Conservation (phyloP, 2,113 vertebrate species). For the Rhynchomys soricoides region DNA sequence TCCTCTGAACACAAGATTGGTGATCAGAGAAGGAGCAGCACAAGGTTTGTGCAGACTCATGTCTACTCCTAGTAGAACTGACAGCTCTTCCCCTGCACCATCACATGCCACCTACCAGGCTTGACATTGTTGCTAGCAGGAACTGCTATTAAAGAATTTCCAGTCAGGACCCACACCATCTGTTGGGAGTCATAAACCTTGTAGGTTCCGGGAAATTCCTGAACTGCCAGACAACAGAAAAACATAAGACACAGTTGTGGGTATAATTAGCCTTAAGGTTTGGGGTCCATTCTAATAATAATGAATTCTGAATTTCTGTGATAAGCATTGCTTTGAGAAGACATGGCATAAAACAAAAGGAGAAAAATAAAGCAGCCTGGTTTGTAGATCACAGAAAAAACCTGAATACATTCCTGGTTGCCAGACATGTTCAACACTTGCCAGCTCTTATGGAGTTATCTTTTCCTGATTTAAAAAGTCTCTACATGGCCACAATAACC, state of each 20-base stretch:
- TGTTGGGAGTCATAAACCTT: conserved; percentile 17
- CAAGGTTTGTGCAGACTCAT: not conserved
- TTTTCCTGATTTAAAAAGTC: not conserved
- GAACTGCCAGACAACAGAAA: not conserved
- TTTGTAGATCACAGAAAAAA: not conserved
- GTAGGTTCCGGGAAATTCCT: fast-evolving
- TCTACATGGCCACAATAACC: not conserved
- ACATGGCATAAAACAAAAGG: not conserved
- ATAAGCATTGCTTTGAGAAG: not conserved
- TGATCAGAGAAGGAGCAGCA: not conserved
- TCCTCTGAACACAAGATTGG: not conserved
- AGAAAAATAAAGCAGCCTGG: not conserved
- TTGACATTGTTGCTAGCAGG: not conserved
- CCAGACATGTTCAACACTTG: not conserved
- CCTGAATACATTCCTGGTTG: not conserved
- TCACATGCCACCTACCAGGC: conserved; percentile 60
- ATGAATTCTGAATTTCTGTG: not conserved
- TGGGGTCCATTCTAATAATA: not conserved
- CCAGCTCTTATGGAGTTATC: not conserved
- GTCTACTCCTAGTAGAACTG: not conserved
- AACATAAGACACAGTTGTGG: not conserved
- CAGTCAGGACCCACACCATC: conserved; percentile 65
- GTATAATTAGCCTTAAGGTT: not conserved
- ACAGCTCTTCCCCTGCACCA: not conserved
- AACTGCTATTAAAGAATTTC: conserved; percentile 9